These are phyloP conservation scores for Peromyscus melanophrys DNA, from an alignment of 2,797 vertebrate species.

Conservation along the genomic window DNA sequence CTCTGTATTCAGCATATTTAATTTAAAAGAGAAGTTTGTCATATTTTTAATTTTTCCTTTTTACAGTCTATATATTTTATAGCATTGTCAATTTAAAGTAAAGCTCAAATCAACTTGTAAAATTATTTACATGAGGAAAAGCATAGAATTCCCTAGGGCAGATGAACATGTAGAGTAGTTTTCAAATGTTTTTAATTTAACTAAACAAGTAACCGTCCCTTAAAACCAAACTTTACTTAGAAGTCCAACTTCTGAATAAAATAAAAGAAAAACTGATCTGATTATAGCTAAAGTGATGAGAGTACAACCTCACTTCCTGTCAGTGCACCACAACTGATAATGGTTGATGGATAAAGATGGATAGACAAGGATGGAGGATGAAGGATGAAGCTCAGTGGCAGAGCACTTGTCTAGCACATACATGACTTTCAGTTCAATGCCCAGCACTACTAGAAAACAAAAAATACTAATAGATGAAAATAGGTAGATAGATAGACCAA, in stretches of 20 bases:
- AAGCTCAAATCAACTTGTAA: slow-evolving; percentile 64
- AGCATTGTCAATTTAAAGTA: slow-evolving; percentile 71
- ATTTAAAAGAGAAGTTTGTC: slow-evolving; percentile 31
- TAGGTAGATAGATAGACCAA: neutral
- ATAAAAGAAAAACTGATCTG: slow-evolving; percentile 31
- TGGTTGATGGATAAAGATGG: neutral
- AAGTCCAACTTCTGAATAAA: slow-evolving; percentile 53
- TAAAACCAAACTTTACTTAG: slow-evolving; percentile 51
- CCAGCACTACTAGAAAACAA: neutral
- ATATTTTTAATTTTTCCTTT: slow-evolving; percentile 43
- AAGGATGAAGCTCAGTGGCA: neutral
- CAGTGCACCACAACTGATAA: neutral
- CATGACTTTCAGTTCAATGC: neutral
- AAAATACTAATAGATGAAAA: neutral
- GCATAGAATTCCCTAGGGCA: slow-evolving; percentile 56
- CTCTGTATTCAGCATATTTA: neutral
- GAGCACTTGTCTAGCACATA: neutral
- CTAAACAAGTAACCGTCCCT: slow-evolving; percentile 34
- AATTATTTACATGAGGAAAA: slow-evolving; percentile 71
- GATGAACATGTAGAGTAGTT: slow-evolving; percentile 14
- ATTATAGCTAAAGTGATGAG: neutral
- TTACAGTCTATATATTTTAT: slow-evolving; percentile 66
- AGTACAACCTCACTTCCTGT: neutral
- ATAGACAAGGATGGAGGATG: neutral
- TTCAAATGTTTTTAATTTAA: slow-evolving; percentile 45